Base-by-base conservation (phyloP, 92 coral and sea anemone species). In the Diadumene lineata region DNA sequence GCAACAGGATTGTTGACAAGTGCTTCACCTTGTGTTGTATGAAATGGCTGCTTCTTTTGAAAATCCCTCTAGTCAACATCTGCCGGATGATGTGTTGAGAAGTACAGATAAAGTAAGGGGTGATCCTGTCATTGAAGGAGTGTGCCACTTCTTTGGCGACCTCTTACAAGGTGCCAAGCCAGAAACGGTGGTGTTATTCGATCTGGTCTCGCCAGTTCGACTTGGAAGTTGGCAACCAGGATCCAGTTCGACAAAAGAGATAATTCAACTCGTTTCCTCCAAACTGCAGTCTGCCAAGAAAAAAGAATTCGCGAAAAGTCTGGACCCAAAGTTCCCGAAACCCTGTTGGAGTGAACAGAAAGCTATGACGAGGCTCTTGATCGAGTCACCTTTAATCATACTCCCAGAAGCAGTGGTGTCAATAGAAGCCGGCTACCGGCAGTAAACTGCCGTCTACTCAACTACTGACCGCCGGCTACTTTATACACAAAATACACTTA, bases 91-190 rank as follows among this genome's bases (percentile, higher is more conserved):
- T n/a, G n/a, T n/a, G n/a, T n/a, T 67, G 9, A 27, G 75, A 25
- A 0, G 67, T 0, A 10, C 16, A 0, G 66, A 77, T 32, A 77
- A 77, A 60, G 38, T 77, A 1, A 10, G 74, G 33, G 75, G 75
- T 19, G 56, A 77, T 51, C 75, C 75, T 1, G 75, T 77, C 10
- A 11, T 68, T 9, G 82, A 78, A 56, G 82, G 76, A 0, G 82
- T 78, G 34, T 53, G 76, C 21, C 67, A 68, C 21, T 53, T 78
- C 25, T 34, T 78, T 32, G 82, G 82, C 32, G 58, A 57, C 15
- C 82, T 78, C 0, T 13, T 77, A 0, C 2, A 15, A 1, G 44
- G 72, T 11, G 66, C 81, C 1, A 77, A 51, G 4, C 31, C 18
- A 1, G 66, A 77, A 7, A 66, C 74, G 1, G 13, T 25, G 1